Percentiles rank a stretch among this genome's conserved stretches.
Conservation (phyloP, 2,888 invertebrate genomes). For the Stenchaetothrips biformis region DNA sequence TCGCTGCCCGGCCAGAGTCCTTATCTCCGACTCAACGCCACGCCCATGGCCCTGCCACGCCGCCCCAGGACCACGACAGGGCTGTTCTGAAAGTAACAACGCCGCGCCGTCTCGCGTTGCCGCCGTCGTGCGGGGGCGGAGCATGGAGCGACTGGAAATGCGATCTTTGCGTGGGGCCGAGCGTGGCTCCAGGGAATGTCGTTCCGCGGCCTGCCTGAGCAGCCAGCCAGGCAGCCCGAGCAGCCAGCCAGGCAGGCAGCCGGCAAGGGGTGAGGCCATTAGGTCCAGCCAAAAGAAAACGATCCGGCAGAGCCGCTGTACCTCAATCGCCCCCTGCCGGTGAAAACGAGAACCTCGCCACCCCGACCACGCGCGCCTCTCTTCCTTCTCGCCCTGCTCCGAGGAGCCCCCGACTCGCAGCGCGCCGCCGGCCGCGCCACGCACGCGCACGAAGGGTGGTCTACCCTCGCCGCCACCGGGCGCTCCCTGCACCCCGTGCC, state of each 20-base stretch:
- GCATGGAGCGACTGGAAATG: too few species aligned
- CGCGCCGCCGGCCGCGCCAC: not conserved
- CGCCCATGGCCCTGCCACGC: not conserved
- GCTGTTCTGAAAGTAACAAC: not conserved
- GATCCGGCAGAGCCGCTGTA: not conserved
- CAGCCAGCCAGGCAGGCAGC: not conserved
- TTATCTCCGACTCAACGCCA: not conserved
- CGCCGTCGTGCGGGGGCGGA: too few species aligned
- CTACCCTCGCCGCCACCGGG: not conserved
- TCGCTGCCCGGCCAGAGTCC: not conserved
- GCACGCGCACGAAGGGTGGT: conserved; percentile 1
- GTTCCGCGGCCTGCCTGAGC: not conserved
- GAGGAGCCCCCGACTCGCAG: not conserved
- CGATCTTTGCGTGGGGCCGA: not conserved
- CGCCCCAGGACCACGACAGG: not conserved
- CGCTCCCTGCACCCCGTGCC: not conserved
- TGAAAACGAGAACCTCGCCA: too few species aligned
- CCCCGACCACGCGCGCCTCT: too few species aligned
- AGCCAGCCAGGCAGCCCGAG: not conserved
- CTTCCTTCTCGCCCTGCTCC: not conserved
- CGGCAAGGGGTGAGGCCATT: not conserved
- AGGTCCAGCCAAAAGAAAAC: too few species aligned
- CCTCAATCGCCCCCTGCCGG: not conserved
- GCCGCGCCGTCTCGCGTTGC: too few species aligned
- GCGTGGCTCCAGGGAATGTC: not conserved